Evolutionary conservation across 1,140 invertebrate species (phyloP).

Genomic region (Drosophila arawakana): DNA sequence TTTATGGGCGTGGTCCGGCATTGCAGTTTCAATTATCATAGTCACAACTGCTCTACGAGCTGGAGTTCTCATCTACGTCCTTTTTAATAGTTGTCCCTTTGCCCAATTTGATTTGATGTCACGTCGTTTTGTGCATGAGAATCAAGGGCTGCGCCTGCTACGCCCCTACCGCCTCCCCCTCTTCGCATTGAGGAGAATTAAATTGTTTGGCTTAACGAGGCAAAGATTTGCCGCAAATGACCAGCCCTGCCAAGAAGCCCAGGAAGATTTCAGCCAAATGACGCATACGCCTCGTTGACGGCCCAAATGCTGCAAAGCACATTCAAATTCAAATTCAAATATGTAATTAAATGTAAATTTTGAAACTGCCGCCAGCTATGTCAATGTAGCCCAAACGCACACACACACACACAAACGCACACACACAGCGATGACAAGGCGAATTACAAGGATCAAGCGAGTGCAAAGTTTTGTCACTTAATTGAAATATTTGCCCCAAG

Average conservation of each 20-base stretch:
- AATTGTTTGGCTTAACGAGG: slow-evolving; percentile 67
- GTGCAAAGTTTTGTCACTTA: slow-evolving; percentile 77
- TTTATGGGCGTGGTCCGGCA: slow-evolving; percentile 63
- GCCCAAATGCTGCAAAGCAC: slow-evolving; percentile 32
- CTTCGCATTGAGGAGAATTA: slow-evolving; percentile 39
- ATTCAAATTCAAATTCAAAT: slow-evolving; percentile 71
- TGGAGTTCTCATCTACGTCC: not conserved
- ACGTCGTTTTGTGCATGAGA: slow-evolving; percentile 47
- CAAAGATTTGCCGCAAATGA: slow-evolving; percentile 58
- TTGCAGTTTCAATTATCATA: slow-evolving; percentile 68
- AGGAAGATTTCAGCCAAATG: slow-evolving; percentile 31
- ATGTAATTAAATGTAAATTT: slow-evolving; percentile 81
- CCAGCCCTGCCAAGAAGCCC: slow-evolving; percentile 21
- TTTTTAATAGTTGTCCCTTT: slow-evolving; percentile 15
- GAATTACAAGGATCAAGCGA: slow-evolving; percentile 55
- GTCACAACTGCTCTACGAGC: slow-evolving; percentile 13
- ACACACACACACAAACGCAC: slow-evolving; percentile 19
- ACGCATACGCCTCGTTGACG: slow-evolving; percentile 60
- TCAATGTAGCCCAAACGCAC: slow-evolving; percentile 6
- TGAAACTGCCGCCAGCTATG: slow-evolving; percentile 36
- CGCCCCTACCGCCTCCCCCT: not conserved
- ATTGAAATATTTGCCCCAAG: slow-evolving; percentile 78
- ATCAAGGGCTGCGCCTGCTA: slow-evolving; percentile 21
- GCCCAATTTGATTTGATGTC: slow-evolving; percentile 45
- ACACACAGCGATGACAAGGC: slow-evolving; percentile 41